These are phyloP conservation scores for Coptotermes formosanus DNA, from an alignment of 1,140 invertebrate genomes.

Conservation along the genomic window DNA sequence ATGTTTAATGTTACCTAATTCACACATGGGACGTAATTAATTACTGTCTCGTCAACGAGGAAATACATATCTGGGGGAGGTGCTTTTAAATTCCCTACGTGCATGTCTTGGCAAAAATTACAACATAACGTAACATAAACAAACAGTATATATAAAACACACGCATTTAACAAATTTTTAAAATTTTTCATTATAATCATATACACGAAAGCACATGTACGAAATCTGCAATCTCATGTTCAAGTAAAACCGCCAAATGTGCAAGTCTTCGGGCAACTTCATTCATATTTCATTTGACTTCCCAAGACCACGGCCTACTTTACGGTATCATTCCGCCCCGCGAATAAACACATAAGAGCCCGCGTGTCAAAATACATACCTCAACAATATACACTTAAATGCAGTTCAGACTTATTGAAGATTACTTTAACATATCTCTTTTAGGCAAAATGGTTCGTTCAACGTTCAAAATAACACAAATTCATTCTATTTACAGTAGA, in stretches of 20 bases:
- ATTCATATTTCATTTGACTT: slow-evolving; percentile 25
- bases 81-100: too few relatives aligned
- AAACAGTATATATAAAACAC: background rate
- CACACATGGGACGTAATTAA: too few relatives aligned
- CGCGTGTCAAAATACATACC: background rate
- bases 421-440: background rate
- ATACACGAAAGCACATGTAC: background rate
- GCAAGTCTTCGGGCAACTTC: slow-evolving; percentile 11
- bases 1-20: too few relatives aligned
- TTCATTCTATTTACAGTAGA: background rate
- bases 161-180: background rate
- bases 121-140: too few relatives aligned
- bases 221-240: background rate
- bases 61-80: too few relatives aligned
- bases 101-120: too few relatives aligned
- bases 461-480: background rate
- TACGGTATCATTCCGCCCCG: slow-evolving; percentile 28
- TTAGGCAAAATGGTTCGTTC: background rate
- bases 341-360: slow-evolving; percentile 20
- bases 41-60: too few relatives aligned
- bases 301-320: slow-evolving; percentile 23
- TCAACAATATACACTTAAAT: background rate
- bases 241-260: slow-evolving; percentile 5
- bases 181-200: background rate
- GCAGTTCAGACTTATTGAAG: background rate